Conservation (phyloP, 37 sponge, comb jelly and placozoan species). For the Eunapius fragilis region DNA sequence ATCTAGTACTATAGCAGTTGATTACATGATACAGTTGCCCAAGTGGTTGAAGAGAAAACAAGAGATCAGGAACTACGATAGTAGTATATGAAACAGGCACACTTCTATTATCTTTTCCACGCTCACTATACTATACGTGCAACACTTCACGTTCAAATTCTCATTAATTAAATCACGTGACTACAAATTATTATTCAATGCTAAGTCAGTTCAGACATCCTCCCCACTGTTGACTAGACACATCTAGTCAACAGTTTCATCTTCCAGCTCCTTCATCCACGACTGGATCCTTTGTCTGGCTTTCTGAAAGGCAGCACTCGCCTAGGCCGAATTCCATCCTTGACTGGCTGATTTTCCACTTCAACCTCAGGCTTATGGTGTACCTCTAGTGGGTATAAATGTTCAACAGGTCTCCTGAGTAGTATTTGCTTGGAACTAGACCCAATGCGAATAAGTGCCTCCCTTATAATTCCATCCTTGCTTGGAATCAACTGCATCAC, state of each 20-base stretch:
- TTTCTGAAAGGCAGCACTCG: background rate
- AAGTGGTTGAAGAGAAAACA: too few relatives aligned
- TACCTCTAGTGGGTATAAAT: slow-evolving; percentile 7
- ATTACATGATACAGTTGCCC: too few relatives aligned
- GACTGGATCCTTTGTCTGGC: background rate
- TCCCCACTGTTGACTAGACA: background rate
- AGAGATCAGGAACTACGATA: too few relatives aligned
- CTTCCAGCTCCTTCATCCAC: background rate
- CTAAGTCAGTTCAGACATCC: background rate
- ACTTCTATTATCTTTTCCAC: too few relatives aligned
- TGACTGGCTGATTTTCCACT: background rate
- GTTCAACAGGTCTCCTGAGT: background rate
- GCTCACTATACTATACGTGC: too few relatives aligned
- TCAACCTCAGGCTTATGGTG: background rate
- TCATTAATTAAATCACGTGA: background rate
- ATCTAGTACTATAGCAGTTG: too few relatives aligned
- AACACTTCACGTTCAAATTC: too few relatives aligned
- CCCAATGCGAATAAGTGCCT: background rate
- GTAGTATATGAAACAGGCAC: too few relatives aligned
- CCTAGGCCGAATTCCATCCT: slow-evolving; percentile 4
- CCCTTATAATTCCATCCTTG: background rate
- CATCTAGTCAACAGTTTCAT: background rate
- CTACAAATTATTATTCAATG: background rate
- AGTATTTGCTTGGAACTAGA: background rate
- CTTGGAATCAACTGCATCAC: background rate